Percentiles rank a stretch among this genome's conserved stretches.
Evolutionary conservation across 2,888 invertebrate genomes (phyloP).

Genomic region (Melieria picta): DNA sequence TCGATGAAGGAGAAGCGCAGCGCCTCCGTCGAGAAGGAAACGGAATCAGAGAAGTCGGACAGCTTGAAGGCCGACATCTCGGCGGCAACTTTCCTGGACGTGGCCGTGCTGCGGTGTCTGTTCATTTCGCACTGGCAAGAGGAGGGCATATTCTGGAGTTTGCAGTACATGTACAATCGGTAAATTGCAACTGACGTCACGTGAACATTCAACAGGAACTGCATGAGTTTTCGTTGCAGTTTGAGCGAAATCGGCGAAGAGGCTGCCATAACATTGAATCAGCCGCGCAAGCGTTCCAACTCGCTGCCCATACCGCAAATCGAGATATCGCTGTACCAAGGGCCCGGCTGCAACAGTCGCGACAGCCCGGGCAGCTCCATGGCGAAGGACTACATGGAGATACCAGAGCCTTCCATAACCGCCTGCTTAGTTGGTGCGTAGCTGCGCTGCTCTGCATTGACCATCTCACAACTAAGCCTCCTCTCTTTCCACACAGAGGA

Average conservation of each 20-base stretch:
- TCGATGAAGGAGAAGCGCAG: slow-evolving; percentile 65
- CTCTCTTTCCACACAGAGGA: slow-evolving; percentile 56
- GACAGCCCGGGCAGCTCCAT: slow-evolving; percentile 65
- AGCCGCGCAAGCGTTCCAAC: slow-evolving; percentile 87
- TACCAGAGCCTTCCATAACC: slow-evolving; percentile 76
- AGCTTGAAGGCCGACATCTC: slow-evolving; percentile 70
- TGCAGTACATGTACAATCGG: slow-evolving; percentile 91
- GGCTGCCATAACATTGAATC: slow-evolving; percentile 75
- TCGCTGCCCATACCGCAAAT: slow-evolving; percentile 94
- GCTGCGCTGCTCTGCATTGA: not conserved
- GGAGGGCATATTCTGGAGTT: slow-evolving; percentile 97
- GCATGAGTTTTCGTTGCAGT: slow-evolving; percentile 65
- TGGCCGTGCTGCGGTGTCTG: slow-evolving; percentile 93
- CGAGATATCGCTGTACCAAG: slow-evolving; percentile 86
- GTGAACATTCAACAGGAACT: not conserved
- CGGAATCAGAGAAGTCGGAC: slow-evolving; percentile 73
- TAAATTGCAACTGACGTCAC: slow-evolving; percentile 54
- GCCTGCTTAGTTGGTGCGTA: slow-evolving; percentile 54
- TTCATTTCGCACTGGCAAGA: slow-evolving; percentile 98
- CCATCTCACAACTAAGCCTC: not conserved
- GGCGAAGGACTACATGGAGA: slow-evolving; percentile 80
- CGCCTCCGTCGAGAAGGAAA: slow-evolving; percentile 80
- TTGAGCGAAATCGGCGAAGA: slow-evolving; percentile 90
- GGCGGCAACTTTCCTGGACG: slow-evolving; percentile 95
- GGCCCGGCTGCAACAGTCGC: slow-evolving; percentile 69